phyloP scores from a whole-genome alignment of 2,113 vertebrate species.

The Peromyscus polionotus region DNA sequence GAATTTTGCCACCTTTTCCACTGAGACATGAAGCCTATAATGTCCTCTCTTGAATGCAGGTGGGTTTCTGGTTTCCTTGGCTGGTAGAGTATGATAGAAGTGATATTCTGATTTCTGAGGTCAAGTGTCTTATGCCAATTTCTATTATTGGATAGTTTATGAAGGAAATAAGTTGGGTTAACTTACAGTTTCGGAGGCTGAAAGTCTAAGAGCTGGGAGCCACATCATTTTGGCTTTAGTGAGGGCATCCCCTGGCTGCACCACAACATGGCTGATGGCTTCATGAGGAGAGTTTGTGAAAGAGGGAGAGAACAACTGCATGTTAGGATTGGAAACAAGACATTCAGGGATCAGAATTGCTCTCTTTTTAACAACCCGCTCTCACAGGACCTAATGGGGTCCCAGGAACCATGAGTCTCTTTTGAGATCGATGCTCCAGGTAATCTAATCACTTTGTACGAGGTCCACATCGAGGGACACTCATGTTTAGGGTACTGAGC shows the following conservation, averaged over 20 bases:
- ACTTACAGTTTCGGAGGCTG: not conserved
- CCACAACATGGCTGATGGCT: not conserved
- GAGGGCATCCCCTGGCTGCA: not conserved
- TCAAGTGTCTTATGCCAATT: not conserved
- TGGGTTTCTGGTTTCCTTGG: not conserved
- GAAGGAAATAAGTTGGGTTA: not conserved
- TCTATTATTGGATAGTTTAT: not conserved
- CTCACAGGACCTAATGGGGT: not conserved
- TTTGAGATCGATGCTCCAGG: not conserved
- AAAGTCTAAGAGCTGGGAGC: not conserved
- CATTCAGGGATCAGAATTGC: not conserved
- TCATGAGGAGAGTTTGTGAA: not conserved
- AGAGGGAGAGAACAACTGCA: not conserved
- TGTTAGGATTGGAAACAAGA: not conserved
- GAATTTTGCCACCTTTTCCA: not conserved
- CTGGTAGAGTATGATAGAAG: not conserved
- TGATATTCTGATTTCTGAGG: conserved; percentile 6
- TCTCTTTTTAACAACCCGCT: not conserved
- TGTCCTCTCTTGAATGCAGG: not conserved
- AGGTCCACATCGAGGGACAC: not conserved
- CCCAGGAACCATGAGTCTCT: not conserved
- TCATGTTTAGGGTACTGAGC: not conserved
- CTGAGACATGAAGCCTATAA: not conserved
- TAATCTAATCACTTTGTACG: not conserved
- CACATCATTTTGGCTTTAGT: not conserved